Conservation (phyloP, 2,888 invertebrate genomes). For the Himalopsyche japonica region DNA sequence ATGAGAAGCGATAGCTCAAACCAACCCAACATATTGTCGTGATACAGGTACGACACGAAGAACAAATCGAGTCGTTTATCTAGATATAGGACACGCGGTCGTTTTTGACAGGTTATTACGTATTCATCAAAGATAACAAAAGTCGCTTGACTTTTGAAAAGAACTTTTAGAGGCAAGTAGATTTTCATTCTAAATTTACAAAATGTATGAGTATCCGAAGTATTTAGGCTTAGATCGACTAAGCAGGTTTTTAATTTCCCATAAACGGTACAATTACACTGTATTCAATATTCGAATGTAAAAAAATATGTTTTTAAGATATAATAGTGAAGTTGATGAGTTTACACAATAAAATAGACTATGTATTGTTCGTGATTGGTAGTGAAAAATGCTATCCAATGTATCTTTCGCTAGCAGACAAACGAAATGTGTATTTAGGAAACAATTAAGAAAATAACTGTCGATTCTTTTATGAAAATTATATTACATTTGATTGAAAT, state of each 20-base stretch:
- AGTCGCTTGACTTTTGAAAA: background rate
- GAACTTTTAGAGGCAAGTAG: background rate
- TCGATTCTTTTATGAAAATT: too few species aligned
- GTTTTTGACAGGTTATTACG: background rate
- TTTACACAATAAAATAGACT: too few species aligned
- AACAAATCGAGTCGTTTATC: background rate
- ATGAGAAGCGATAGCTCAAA: background rate
- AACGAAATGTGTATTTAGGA: too few species aligned
- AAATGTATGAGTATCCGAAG: background rate
- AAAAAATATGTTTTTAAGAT: too few species aligned
- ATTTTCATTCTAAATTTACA: background rate
- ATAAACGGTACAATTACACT: background rate
- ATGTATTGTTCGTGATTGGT: too few species aligned
- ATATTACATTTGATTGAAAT: too few species aligned
- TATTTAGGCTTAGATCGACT: background rate
- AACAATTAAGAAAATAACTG: too few species aligned
- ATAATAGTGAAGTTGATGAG: too few species aligned
- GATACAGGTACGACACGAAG: background rate
- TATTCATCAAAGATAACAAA: slow-evolving; percentile 2
- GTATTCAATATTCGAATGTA: too few species aligned
- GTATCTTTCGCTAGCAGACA: too few species aligned
- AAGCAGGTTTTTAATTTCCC: background rate
- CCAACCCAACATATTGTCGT: background rate
- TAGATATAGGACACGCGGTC: background rate
- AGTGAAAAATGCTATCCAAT: too few species aligned